Base-by-base conservation (phyloP, 1,140 invertebrate genomes). In the Phenacoccus solenopsis region DNA sequence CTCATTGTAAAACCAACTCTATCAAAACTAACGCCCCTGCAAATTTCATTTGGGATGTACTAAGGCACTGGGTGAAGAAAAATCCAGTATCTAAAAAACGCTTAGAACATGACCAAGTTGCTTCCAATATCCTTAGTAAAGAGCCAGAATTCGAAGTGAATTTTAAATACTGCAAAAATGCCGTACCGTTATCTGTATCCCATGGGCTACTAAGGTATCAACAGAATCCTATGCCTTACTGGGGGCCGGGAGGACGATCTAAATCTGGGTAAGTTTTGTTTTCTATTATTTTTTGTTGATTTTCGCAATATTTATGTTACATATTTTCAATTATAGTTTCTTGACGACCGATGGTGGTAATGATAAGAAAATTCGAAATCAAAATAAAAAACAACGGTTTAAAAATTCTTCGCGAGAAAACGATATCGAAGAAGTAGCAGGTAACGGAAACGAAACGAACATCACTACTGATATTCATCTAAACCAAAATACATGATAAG, bases 21-120 rank as follows among this genome's bases (percentile, higher is more conserved):
- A 81, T 98, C 1, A 99, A 99, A 82, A 98, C 97, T 0, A 82
- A 95, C 79, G 96, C 97, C 0, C 94, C 98, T 0, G 79, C 85
- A 35, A 77, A 82, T 3, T 82, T 97, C 20, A 78, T 99, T 16
- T 99, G 96, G 97, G 94, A 96, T 79, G 87, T 98, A n/a, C 83
- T 98, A 69, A 81, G 90, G 73, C 82, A 83, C 27, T 96, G 93
- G 93, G 86, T 87, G 73, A 86, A 87, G 72, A 76, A 78, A 13
- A 81, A 88, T 75, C 89, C 88, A 1, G 81, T 84, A 20, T 82
- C 82, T 68, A 80, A 71, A 64, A 76, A 74, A 72, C 30, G 74
- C 32, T 24, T 76, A n/a, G 12, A 69, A 20, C 61, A 73, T 28
- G 71, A 72, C 1, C 28, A 61, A 9, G 71, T 73, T 2, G 79